Evolutionary conservation across 2,888 invertebrate genomes (phyloP), one percentile per base, ranked within the genome.

Genomic region (Serripes groenlandicus): DNA sequence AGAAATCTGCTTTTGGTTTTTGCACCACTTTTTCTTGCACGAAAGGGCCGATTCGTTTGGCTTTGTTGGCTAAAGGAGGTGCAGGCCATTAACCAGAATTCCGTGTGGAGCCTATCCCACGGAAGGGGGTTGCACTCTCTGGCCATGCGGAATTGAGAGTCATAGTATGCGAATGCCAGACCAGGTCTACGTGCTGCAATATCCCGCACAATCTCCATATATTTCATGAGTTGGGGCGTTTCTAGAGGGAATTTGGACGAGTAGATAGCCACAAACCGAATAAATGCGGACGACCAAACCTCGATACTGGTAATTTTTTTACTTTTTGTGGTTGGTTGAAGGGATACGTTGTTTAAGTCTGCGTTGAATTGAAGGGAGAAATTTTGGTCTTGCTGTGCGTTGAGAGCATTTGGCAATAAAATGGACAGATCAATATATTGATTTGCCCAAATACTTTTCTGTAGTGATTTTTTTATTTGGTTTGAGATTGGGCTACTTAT

Each of bases 61-160:
- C n/a, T 32, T 26, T 23, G 18, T 21, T 32, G 1, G 3, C 21
- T 23, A 21, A 21, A 21, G 7, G 54, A n/a, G n/a, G 75, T 75
- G 32, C 49, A 60, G 0, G 76, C 81, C 81, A 76, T 76, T 23
- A 76, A 15, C 80, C 80, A 81, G n/a, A 75, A 75, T 49, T 71
- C 75, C 18, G 58, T 75, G 34, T 80, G 80, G 3, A 81, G 21
- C n/a, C 71, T 49, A 30, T 74, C 72, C 75, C 76, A 81, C 21
- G 76, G 76, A 3, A 76, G 34, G 1, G 23, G 58, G 0, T 58
- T 30, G 0, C 49, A 21, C 56, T 81, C 76, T 1, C 72, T 23
- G 0, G 73, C 28, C 73, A 62, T 76, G 1, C 81, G 69, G 23
- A 81, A 62, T n/a, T 82, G 82, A 9, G 52, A 56, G 42, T 81